Evolutionary conservation across 2,888 invertebrate genomes (phyloP).

Genomic region (Monoplex corrugatus): DNA sequence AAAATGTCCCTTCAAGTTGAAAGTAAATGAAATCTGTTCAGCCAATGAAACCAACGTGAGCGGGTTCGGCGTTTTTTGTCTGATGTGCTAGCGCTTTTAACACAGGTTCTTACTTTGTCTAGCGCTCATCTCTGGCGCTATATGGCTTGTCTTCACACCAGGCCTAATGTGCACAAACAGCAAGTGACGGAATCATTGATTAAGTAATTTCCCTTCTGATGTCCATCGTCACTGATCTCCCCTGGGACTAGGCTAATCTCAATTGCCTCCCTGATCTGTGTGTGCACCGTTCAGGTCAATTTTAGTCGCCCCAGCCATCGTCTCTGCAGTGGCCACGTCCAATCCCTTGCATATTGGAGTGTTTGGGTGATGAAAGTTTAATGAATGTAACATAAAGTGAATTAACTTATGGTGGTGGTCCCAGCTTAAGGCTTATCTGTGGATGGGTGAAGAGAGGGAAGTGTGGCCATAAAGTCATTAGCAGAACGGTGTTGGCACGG

Average conservation of each 20-base stretch:
- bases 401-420: slow-evolving; percentile 58
- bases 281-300: slow-evolving; percentile 38
- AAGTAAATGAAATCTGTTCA: background rate
- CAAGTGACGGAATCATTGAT: slow-evolving; percentile 43
- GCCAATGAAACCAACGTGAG: background rate
- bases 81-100: background rate
- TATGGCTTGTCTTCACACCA: slow-evolving; percentile 34
- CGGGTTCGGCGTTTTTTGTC: background rate
- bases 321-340: slow-evolving; percentile 49
- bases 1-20: too few species aligned
- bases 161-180: background rate
- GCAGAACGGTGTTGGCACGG: slow-evolving; percentile 43
- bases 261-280: slow-evolving; percentile 40
- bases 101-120: slow-evolving; percentile 7
- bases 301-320: slow-evolving; percentile 36
- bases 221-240: slow-evolving; percentile 40
- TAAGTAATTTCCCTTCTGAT: slow-evolving; percentile 47
- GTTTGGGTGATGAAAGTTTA: slow-evolving; percentile 62
- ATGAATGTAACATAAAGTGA: slow-evolving; percentile 65
- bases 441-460: slow-evolving; percentile 55
- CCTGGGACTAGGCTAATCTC: slow-evolving; percentile 41
- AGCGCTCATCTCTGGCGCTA: background rate
- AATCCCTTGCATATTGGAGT: slow-evolving; percentile 55
- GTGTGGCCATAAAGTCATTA: slow-evolving; percentile 57
- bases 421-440: slow-evolving; percentile 55